These are phyloP conservation scores for Lepidothrix coronata DNA, from an alignment of 2,113 vertebrate genomes.

Conservation along the genomic window DNA sequence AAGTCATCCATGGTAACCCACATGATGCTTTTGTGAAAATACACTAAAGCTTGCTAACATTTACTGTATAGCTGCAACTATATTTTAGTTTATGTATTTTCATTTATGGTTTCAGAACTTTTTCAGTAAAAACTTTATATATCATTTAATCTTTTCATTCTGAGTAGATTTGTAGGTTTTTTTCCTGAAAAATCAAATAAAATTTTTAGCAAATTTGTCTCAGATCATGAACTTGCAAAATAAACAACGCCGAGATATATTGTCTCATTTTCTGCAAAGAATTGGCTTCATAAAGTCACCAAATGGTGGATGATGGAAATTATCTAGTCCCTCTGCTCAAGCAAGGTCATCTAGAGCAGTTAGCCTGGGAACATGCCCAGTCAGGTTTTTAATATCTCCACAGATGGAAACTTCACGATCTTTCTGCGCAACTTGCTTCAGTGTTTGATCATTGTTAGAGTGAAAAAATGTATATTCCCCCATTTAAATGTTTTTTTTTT, in stretches of 20 bases:
- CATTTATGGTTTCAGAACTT: background rate
- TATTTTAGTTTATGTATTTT: background rate
- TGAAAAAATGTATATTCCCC: background rate
- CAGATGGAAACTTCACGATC: background rate
- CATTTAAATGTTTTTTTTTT: background rate
- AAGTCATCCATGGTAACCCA: slow-evolving; percentile 1
- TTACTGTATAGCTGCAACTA: background rate
- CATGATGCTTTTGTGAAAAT: background rate
- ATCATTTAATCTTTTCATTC: background rate
- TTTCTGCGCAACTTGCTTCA: background rate
- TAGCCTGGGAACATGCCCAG: rapidly evolving
- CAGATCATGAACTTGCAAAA: background rate
- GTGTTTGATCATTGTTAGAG: background rate
- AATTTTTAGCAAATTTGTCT: background rate
- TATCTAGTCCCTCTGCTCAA: background rate
- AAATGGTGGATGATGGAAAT: background rate
- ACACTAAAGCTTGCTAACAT: background rate
- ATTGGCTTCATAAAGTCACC: background rate
- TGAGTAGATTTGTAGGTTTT: background rate
- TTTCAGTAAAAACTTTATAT: background rate
- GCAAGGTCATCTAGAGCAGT: background rate
- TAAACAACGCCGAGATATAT: background rate
- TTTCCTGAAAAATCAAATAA: background rate
- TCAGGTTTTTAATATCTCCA: background rate
- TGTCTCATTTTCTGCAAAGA: background rate